These are phyloP conservation scores for Brachycybe producta DNA, from an alignment of 2,888 invertebrate genomes.

Conservation along the genomic window DNA sequence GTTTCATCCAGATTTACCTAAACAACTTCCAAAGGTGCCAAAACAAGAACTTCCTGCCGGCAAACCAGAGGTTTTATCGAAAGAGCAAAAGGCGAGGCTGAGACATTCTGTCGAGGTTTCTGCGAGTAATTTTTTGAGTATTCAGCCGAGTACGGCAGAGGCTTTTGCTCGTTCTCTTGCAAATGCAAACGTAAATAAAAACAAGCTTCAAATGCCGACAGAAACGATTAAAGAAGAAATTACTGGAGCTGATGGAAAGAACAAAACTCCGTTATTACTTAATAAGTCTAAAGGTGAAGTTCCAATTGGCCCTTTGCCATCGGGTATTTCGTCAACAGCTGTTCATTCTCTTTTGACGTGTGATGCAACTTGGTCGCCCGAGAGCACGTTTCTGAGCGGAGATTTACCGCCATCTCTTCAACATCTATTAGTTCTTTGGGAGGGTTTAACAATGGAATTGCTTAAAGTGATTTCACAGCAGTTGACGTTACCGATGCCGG, in stretches of 20 bases:
- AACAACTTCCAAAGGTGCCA: constrained; percentile 45
- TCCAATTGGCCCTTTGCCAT: no score
- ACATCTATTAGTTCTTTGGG: constrained; percentile 78
- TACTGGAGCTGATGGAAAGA: neutral
- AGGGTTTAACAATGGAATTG: constrained; percentile 54
- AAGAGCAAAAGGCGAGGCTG: constrained; percentile 44
- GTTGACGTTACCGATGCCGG: constrained; percentile 45
- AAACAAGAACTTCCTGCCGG: neutral
- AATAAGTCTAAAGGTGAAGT: neutral
- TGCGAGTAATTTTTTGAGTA: constrained; percentile 30
- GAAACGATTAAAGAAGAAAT: constrained; percentile 32
- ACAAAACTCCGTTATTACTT: no score
- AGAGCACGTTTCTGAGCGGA: constrained; percentile 13
- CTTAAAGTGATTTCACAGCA: constrained; percentile 44
- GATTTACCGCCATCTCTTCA: constrained; percentile 70
- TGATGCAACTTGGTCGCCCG: neutral
- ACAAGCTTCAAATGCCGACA: constrained; percentile 37
- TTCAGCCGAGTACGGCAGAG: constrained; percentile 40
- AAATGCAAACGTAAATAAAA: constrained; percentile 62
- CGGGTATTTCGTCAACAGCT: neutral
- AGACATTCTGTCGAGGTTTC: constrained; percentile 77
- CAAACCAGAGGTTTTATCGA: constrained; percentile 17
- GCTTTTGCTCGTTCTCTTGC: constrained; percentile 58
- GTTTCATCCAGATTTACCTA: constrained; percentile 76
- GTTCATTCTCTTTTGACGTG: neutral